phyloP scores from a whole-genome alignment of 2,113 vertebrate species.

The Gymnobelideus leadbeateri region DNA sequence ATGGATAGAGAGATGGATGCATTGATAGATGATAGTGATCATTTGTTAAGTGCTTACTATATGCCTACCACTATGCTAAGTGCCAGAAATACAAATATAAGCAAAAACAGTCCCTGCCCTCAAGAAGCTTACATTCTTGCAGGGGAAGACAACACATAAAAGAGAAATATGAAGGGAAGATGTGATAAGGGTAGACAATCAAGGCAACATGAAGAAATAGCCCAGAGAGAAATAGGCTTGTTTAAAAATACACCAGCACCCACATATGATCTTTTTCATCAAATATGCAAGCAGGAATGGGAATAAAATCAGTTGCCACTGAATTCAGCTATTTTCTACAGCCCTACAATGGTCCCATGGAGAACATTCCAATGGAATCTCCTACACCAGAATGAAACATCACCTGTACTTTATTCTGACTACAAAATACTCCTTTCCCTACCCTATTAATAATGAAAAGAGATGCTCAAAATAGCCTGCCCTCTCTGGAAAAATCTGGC shows the following conservation, averaged over 20 bases:
- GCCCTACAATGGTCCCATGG: too few species aligned
- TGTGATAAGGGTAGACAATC: background rate
- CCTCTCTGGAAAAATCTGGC: constrained; percentile 64
- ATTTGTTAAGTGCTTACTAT: background rate
- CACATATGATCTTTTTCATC: background rate
- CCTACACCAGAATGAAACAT: background rate
- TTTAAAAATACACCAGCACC: background rate
- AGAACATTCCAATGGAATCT: background rate
- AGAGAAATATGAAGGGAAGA: background rate
- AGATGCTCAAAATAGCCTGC: constrained; percentile 15
- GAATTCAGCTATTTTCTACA: background rate
- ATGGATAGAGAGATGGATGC: background rate
- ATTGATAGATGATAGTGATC: background rate
- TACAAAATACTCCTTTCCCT: background rate
- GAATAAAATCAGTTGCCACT: background rate
- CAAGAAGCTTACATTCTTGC: background rate
- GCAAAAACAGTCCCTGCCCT: background rate
- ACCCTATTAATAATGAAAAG: background rate
- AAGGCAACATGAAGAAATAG: background rate
- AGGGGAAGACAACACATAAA: background rate
- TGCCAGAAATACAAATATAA: background rate
- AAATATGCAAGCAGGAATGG: background rate
- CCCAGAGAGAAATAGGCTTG: background rate
- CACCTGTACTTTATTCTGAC: background rate
- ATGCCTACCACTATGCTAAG: background rate